Percentiles rank a stretch among this genome's conserved stretches.
These are phyloP conservation scores for Hydrolagus colliei DNA, from an alignment of 2,797 vertebrate species.

Conservation along the genomic window DNA sequence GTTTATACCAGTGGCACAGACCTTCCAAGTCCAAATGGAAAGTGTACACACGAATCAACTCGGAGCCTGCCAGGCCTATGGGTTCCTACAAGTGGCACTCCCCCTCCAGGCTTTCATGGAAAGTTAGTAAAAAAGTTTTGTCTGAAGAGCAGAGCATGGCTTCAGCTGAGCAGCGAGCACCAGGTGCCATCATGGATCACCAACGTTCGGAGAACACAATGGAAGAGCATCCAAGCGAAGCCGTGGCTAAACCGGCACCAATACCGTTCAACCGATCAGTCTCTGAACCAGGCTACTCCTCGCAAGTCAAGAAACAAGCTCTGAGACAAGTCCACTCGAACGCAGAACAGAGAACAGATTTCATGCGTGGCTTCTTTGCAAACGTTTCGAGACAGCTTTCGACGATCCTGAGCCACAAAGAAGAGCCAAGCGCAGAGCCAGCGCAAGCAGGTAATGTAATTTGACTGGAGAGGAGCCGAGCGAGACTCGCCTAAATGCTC, in stretches of 20 bases:
- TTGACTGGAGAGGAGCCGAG: too few species aligned
- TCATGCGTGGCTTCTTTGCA: constrained; percentile 51
- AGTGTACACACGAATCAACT: constrained; percentile 38
- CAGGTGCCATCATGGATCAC: constrained; percentile 21
- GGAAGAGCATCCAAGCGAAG: constrained; percentile 21
- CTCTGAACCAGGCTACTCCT: constrained; percentile 47
- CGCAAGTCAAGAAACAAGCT: constrained; percentile 25
- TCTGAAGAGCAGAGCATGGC: not conserved
- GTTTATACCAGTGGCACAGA: constrained; percentile 51
- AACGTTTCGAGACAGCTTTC: not conserved
- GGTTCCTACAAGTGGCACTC: not conserved
- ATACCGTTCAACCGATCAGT: constrained; percentile 55
- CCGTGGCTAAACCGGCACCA: not conserved
- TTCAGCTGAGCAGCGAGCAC: constrained; percentile 33
- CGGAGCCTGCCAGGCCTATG: not conserved
- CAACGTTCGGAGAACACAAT: constrained; percentile 8
- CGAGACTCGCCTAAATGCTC: too few species aligned
- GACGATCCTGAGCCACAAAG: not conserved
- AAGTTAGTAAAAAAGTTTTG: not conserved
- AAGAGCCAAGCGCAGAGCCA: not conserved
- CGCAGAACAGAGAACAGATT: constrained; percentile 45
- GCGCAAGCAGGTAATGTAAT: not conserved
- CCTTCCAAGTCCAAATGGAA: constrained; percentile 45
- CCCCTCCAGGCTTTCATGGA: not conserved
- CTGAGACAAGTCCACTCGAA: constrained; percentile 38